Percentiles rank a stretch among this genome's conserved stretches.
These are phyloP conservation scores for Platalea minor DNA, from an alignment of 2,797 vertebrate genomes.

Conservation along the genomic window DNA sequence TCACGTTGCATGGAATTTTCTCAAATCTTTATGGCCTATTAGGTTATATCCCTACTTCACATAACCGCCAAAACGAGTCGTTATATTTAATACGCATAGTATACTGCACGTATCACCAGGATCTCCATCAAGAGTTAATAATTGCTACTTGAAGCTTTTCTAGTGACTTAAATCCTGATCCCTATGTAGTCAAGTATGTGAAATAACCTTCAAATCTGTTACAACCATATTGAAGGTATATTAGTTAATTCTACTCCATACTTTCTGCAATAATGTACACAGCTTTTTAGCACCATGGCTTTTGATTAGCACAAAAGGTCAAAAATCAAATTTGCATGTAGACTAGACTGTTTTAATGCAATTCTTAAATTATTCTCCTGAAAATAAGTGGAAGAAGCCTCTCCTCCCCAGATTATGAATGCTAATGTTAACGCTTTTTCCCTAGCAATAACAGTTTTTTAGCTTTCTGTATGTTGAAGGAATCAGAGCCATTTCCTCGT, in stretches of 20 bases:
- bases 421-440: slow-evolving; percentile 43
- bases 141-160: slow-evolving; percentile 8
- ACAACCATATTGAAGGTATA: slow-evolving; percentile 13
- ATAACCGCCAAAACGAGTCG: neutral
- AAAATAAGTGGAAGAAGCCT: slow-evolving; percentile 53
- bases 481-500: slow-evolving; percentile 44
- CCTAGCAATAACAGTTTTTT: slow-evolving; percentile 28
- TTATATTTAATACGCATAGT: neutral
- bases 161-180: slow-evolving; percentile 5
- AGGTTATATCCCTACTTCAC: neutral
- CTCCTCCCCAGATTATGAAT: slow-evolving; percentile 40
- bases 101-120: neutral
- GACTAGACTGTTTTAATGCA: slow-evolving; percentile 67
- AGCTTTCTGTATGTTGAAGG: neutral
- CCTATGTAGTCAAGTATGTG: neutral
- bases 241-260: slow-evolving; percentile 46
- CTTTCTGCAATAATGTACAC: slow-evolving; percentile 54
- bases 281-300: slow-evolving; percentile 50
- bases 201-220: slow-evolving; percentile 44
- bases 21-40: neutral
- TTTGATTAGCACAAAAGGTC: slow-evolving; percentile 70
- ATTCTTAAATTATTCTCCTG: slow-evolving; percentile 57
- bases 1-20: neutral
- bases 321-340: slow-evolving; percentile 70
- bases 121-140: slow-evolving; percentile 6